Percentiles rank a stretch among this genome's conserved stretches.
Conservation (phyloP, 2,888 invertebrate genomes). For the Helicoverpa assulta region DNA sequence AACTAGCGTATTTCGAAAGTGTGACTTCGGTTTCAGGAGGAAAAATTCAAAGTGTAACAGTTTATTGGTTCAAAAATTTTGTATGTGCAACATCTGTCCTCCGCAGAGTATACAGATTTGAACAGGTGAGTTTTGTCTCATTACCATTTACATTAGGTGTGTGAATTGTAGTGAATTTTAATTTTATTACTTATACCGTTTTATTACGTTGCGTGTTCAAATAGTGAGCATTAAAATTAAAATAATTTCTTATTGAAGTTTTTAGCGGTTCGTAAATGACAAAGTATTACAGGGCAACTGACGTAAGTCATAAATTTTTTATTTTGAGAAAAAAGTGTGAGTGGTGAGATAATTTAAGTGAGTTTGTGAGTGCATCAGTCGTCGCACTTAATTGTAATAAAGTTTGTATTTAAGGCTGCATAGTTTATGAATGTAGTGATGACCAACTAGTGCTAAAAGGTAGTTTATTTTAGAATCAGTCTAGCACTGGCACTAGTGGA, state of each 20-base stretch:
- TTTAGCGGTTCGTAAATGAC: conserved; percentile 40
- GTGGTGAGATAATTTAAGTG: conserved; percentile 41
- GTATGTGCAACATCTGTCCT: conserved; percentile 51
- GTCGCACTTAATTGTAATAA: conserved; percentile 43
- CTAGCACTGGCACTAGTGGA: conserved; percentile 28
- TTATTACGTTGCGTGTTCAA: conserved; percentile 15
- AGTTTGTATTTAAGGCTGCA: conserved; percentile 39
- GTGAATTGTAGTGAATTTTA: conserved; percentile 29
- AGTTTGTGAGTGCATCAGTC: conserved; percentile 53
- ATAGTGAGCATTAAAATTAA: conserved; percentile 36
- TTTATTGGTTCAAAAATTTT: conserved; percentile 60
- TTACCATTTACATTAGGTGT: conserved; percentile 33
- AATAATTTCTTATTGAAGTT: conserved; percentile 21
- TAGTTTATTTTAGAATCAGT: conserved; percentile 57
- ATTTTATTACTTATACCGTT: conserved; percentile 33
- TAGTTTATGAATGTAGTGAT: conserved; percentile 31
- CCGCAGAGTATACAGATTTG: conserved; percentile 52
- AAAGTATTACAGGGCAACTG: conserved; percentile 34
- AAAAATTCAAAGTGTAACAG: conserved; percentile 64
- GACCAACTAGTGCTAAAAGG: conserved; percentile 28
- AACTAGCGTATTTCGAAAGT: conserved; percentile 71
- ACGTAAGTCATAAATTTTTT: conserved; percentile 58
- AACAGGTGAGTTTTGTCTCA: conserved; percentile 62
- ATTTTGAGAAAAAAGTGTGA: conserved; percentile 42
- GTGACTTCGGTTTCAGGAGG: conserved; percentile 68